phyloP scores from a whole-genome alignment of 2,888 invertebrate genomes.

The Sarcophaga carnaria region DNA sequence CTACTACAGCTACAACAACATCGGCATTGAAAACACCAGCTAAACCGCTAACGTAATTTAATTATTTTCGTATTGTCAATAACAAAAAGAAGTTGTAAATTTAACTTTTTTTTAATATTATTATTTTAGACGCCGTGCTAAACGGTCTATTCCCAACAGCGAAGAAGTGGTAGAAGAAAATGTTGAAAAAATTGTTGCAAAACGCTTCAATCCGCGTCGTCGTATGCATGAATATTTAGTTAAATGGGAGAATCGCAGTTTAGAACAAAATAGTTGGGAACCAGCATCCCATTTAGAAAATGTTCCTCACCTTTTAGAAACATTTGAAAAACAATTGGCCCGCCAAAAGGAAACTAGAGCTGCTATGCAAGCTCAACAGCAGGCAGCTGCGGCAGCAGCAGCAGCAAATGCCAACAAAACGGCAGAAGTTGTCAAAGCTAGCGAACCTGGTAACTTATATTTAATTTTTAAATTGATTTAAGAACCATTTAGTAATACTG shows the following conservation, averaged over 20 bases:
- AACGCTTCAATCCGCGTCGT: conserved; percentile 89
- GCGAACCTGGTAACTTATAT: conserved; percentile 53
- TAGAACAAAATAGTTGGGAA: conserved; percentile 94
- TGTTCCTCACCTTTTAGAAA: conserved; percentile 89
- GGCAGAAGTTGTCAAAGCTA: conserved; percentile 80
- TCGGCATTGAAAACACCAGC: conserved; percentile 39
- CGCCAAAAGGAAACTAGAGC: conserved; percentile 89
- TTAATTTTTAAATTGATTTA: not conserved
- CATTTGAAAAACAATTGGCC: conserved; percentile 90
- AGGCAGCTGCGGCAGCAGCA: conserved; percentile 71
- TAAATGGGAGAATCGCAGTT: conserved; percentile 92
- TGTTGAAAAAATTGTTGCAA: conserved; percentile 92
- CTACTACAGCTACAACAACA: conserved; percentile 55
- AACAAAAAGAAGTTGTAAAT: not conserved
- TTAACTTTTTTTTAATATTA: not conserved
- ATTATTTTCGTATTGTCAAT: not conserved
- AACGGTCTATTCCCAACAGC: conserved; percentile 75
- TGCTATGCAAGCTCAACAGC: conserved; percentile 77
- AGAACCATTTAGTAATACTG: not conserved
- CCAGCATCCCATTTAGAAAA: conserved; percentile 89
- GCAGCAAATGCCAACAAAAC: conserved; percentile 26
- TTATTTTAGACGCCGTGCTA: conserved; percentile 78
- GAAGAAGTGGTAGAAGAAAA: conserved; percentile 85
- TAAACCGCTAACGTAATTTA: conserved; percentile 67
- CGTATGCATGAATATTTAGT: conserved; percentile 91